A percentile compares a stretch with the other conserved stretches of the same genome.
phyloP scores from a whole-genome alignment of 2,797 vertebrate genomes.

The Phyllotis vaccarum region DNA sequence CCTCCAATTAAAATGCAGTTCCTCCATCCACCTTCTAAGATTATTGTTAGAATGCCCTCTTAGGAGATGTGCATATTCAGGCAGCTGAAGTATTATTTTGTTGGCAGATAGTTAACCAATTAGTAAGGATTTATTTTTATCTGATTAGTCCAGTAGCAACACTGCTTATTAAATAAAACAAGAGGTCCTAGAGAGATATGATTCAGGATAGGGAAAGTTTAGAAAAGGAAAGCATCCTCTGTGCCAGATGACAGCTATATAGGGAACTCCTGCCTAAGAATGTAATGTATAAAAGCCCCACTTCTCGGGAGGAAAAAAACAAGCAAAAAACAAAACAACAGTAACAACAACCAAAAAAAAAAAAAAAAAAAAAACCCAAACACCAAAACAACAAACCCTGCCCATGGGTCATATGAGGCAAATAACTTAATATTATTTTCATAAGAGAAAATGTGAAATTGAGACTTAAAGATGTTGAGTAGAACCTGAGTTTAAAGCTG shows the following conservation, averaged over 20 bases:
- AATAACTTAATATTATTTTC: background rate
- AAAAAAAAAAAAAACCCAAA: too few species aligned
- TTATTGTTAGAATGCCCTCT: background rate
- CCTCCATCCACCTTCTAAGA: background rate
- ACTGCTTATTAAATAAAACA: background rate
- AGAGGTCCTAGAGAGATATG: background rate
- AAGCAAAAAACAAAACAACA: background rate
- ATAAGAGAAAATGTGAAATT: background rate
- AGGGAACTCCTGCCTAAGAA: background rate
- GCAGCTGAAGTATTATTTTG: conserved; percentile 20
- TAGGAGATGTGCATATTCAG: conserved; percentile 38
- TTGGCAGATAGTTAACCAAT: background rate
- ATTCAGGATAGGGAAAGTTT: conserved; percentile 22
- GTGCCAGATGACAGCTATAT: background rate
- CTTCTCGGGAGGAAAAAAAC: background rate
- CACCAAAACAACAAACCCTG: background rate
- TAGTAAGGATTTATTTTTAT: conserved; percentile 50
- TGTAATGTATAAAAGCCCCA: conserved; percentile 6
- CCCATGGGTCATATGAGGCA: conserved; percentile 1
- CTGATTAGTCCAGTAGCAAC: conserved; percentile 23
- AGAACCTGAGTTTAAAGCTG: conserved; percentile 25
- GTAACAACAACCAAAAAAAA: background rate
- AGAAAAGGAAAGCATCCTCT: conserved; percentile 4
- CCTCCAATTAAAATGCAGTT: conserved; percentile 46
- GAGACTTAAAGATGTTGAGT: background rate